Evolutionary conservation across 1,140 invertebrate species (phyloP).

Genomic region (Agrypnia vestita): DNA sequence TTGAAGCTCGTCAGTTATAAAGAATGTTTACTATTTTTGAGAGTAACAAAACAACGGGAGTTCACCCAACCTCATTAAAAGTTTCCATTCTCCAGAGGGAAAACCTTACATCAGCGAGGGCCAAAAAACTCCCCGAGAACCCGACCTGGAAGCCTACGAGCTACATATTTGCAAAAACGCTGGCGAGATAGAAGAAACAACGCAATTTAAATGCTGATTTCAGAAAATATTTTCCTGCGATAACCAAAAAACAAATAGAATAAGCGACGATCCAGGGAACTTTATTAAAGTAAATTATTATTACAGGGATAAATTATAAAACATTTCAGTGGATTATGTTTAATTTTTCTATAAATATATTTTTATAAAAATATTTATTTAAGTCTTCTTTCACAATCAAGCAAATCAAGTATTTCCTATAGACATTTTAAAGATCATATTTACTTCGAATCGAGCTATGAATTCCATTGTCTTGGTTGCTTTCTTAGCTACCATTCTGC

Average conservation of each 20-base stretch:
- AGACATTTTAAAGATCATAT: too few relatives aligned
- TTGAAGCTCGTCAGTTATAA: constrained; percentile 47
- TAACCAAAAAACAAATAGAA: constrained; percentile 13
- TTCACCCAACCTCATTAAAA: constrained; percentile 43
- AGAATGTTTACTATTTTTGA: constrained; percentile 54
- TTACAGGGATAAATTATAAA: too few relatives aligned
- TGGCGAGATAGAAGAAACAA: neutral
- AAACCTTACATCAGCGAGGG: neutral
- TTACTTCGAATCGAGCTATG: too few relatives aligned
- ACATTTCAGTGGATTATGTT: too few relatives aligned
- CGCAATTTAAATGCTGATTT: neutral
- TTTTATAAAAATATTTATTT: too few relatives aligned
- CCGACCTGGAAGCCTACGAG: constrained; percentile 14
- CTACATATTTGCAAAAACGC: constrained; percentile 5
- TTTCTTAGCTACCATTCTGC: too few relatives aligned
- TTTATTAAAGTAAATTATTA: too few relatives aligned
- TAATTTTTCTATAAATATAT: too few relatives aligned
- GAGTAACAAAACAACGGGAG: constrained; percentile 54
- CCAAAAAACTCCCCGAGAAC: neutral
- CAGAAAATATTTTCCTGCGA: neutral
- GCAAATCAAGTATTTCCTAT: too few relatives aligned
- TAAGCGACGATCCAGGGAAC: too few relatives aligned
- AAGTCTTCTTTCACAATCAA: too few relatives aligned
- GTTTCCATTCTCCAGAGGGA: constrained; percentile 23
- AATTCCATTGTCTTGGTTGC: too few relatives aligned